These are phyloP conservation scores for Pristionchus maxplancki DNA, from an alignment of 2,888 invertebrate genomes.

Conservation along the genomic window DNA sequence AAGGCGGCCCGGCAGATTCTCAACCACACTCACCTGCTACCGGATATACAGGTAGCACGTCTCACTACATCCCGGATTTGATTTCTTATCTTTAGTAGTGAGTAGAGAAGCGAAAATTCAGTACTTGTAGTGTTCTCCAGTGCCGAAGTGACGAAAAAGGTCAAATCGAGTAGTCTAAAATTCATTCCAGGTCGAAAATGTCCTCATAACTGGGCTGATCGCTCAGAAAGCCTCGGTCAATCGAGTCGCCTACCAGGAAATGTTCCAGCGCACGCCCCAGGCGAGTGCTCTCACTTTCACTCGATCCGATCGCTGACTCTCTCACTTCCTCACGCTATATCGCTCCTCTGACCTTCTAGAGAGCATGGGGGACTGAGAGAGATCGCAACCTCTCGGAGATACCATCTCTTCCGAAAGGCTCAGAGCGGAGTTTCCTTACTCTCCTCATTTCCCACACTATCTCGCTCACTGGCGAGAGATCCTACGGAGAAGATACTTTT, in stretches of 20 bases:
- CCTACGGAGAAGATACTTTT: too few relatives aligned
- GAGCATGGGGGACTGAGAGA: too few relatives aligned
- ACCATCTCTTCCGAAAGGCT: too few relatives aligned
- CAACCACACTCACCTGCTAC: not conserved
- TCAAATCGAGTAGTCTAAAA: not conserved
- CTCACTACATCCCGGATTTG: not conserved
- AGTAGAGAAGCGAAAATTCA: too few relatives aligned
- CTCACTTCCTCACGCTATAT: too few relatives aligned
- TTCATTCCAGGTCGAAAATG: conserved; percentile 26
- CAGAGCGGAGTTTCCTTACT: too few relatives aligned
- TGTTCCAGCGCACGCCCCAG: conserved; percentile 3
- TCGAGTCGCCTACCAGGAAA: not conserved
- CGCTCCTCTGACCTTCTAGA: not conserved
- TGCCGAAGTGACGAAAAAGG: not conserved
- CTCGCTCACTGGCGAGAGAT: too few relatives aligned
- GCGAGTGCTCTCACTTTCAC: not conserved
- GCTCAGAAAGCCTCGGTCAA: not conserved
- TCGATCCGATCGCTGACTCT: too few relatives aligned
- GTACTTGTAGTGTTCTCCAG: too few relatives aligned
- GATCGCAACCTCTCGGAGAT: not conserved
- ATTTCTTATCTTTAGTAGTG: too few relatives aligned
- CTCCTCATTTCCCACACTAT: too few relatives aligned
- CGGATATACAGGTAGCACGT: not conserved
- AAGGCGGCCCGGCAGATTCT: not conserved
- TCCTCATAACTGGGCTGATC: conserved; percentile 30